Conservation (phyloP, 1,140 invertebrate genomes). For the Grapholita molesta region DNA sequence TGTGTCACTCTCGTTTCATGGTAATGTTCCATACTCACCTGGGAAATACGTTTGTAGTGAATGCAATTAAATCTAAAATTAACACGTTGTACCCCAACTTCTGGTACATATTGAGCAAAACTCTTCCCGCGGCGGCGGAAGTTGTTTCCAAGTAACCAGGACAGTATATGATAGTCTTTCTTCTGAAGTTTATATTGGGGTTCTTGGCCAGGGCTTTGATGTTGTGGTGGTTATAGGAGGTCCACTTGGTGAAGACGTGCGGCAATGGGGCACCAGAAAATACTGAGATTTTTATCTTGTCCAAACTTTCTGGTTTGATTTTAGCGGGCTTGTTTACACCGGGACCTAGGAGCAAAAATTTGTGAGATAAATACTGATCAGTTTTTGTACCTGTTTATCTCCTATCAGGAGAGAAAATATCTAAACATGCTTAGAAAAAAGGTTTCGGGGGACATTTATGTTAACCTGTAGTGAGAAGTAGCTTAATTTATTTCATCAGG, state of each 20-base stretch:
- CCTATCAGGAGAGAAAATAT: too few relatives aligned
- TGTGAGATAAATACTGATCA: too few relatives aligned
- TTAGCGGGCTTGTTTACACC: not conserved
- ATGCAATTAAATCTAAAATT: constrained; percentile 46
- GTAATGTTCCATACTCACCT: constrained; percentile 47
- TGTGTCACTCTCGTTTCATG: too few relatives aligned
- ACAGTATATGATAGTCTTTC: not conserved
- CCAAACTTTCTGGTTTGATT: not conserved
- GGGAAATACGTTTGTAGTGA: constrained; percentile 49
- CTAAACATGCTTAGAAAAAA: too few relatives aligned
- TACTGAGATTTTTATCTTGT: not conserved
- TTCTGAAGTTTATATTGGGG: not conserved
- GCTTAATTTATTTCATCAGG: too few relatives aligned
- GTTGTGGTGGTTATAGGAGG: not conserved
- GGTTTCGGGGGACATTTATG: too few relatives aligned
- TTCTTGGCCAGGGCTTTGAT: not conserved
- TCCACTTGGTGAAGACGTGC: not conserved
- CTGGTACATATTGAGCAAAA: constrained; percentile 31
- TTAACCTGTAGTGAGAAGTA: too few relatives aligned
- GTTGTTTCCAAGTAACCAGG: not conserved
- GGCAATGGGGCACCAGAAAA: not conserved
- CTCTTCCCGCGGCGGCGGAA: not conserved
- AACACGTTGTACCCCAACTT: constrained; percentile 48
- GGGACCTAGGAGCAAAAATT: not conserved
- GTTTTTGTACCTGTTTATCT: not conserved